A percentile compares a stretch with the other conserved stretches of the same genome.
These are phyloP conservation scores for Diorhabda carinulata DNA, from an alignment of 1,140 invertebrate genomes.

Conservation along the genomic window DNA sequence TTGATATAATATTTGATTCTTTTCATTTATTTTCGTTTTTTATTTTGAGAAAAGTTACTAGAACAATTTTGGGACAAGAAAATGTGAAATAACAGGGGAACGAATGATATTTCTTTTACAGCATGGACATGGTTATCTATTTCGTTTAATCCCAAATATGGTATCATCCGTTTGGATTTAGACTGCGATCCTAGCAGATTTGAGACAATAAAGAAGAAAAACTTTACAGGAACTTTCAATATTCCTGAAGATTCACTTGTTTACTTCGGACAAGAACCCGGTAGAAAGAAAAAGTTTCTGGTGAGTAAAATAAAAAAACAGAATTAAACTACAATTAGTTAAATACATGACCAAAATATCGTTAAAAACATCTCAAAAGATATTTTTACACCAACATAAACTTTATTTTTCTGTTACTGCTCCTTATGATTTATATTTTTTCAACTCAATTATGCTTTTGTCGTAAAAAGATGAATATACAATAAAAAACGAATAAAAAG, in stretches of 20 bases:
- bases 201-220: constrained; percentile 33
- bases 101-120: constrained; percentile 23
- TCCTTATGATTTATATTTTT: neutral
- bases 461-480: neutral
- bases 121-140: constrained; percentile 45
- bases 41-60: too few species aligned
- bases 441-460: neutral
- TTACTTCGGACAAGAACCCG: constrained; percentile 51
- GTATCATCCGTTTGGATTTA: constrained; percentile 40
- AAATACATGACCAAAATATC: neutral
- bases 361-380: neutral
- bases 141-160: constrained; percentile 38
- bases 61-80: too few species aligned
- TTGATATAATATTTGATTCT: neutral
- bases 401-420: neutral
- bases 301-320: constrained; percentile 28
- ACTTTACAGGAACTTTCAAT: constrained; percentile 31
- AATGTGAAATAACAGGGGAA: too few species aligned
- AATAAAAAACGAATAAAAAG: too few species aligned
- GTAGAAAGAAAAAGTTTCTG: constrained; percentile 51
- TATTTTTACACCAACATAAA: neutral
- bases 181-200: constrained; percentile 45
- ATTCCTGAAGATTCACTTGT: constrained; percentile 48
- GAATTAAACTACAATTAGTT: neutral
- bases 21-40: too few species aligned